Conservation (phyloP, 2,888 invertebrate species). For the Eulithis prunata region DNA sequence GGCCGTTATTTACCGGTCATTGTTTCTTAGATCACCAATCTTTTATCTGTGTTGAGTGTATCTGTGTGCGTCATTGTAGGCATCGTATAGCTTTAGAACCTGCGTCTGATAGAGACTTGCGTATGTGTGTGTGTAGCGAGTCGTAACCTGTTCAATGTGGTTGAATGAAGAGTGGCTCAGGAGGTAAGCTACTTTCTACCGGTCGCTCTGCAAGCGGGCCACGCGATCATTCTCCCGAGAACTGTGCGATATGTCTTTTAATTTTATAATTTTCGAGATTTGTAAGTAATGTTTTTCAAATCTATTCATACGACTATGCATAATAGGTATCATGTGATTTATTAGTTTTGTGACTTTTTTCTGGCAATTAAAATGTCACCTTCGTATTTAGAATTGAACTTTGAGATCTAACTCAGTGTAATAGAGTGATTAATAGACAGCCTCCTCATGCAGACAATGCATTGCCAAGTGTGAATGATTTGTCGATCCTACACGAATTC, state of each 20-base stretch:
- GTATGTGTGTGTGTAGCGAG: slow-evolving; percentile 66
- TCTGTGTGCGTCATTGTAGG: slow-evolving; percentile 38
- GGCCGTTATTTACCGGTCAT: background rate
- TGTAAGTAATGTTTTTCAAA: too few species aligned
- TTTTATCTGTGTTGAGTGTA: slow-evolving; percentile 47
- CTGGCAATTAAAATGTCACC: slow-evolving; percentile 22
- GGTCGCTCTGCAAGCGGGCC: slow-evolving; percentile 57
- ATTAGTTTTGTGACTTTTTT: too few species aligned
- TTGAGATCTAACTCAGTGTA: slow-evolving; percentile 20
- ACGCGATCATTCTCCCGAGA: slow-evolving; percentile 64
- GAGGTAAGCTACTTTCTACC: slow-evolving; percentile 82
- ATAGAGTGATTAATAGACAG: slow-evolving; percentile 27
- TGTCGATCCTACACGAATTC: slow-evolving; percentile 19
- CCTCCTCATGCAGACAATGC: slow-evolving; percentile 29
- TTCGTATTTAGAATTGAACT: slow-evolving; percentile 31
- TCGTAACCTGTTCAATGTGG: slow-evolving; percentile 76
- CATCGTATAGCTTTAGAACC: slow-evolving; percentile 44
- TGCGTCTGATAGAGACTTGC: slow-evolving; percentile 37
- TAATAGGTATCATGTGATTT: too few species aligned
- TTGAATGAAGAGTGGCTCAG: slow-evolving; percentile 81
- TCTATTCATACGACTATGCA: too few species aligned
- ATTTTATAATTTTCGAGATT: too few species aligned
- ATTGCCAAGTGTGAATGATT: slow-evolving; percentile 30
- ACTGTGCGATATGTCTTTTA: slow-evolving; percentile 47
- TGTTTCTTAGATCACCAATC: background rate